Conservation (phyloP, 2,797 vertebrate genomes). For the Labeo calbasu region DNA sequence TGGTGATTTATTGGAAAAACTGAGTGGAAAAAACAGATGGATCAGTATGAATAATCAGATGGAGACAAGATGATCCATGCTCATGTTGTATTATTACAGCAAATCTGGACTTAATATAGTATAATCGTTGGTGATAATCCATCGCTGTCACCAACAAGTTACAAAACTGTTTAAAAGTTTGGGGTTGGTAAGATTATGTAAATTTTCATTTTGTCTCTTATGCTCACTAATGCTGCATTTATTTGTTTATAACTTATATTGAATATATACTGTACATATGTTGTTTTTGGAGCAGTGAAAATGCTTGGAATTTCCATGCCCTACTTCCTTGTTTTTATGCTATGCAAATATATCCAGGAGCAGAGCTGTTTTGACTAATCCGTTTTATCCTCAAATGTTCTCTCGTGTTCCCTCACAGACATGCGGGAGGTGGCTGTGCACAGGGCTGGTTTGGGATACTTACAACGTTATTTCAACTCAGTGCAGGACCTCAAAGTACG, state of each 20-base stretch:
- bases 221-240: not conserved
- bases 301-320: not conserved
- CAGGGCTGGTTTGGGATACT: slow-evolving; percentile 57
- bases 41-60: slow-evolving; percentile 31
- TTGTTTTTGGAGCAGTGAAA: not conserved
- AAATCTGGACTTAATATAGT: slow-evolving; percentile 67
- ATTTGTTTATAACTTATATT: not conserved
- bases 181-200: not conserved
- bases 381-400: slow-evolving; percentile 17
- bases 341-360: slow-evolving; percentile 9
- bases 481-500: slow-evolving; percentile 69
- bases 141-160: slow-evolving; percentile 33
- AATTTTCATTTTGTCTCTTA: slow-evolving; percentile 3
- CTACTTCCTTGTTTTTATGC: slow-evolving; percentile 17
- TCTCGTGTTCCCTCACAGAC: slow-evolving; percentile 64
- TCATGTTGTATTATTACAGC: slow-evolving; percentile 69
- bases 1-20: slow-evolving; percentile 50
- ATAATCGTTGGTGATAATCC: slow-evolving; percentile 76
- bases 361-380: slow-evolving; percentile 58
- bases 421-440: slow-evolving; percentile 68
- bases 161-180: not conserved
- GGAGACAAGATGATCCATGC: slow-evolving; percentile 42
- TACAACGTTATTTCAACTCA: slow-evolving; percentile 64
- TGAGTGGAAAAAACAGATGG: slow-evolving; percentile 9
- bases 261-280: not conserved